A percentile compares a stretch with the other conserved stretches of the same genome.
Evolutionary conservation across 2,797 vertebrate genomes (phyloP).

Genomic region (Catamblyrhynchus diadema): DNA sequence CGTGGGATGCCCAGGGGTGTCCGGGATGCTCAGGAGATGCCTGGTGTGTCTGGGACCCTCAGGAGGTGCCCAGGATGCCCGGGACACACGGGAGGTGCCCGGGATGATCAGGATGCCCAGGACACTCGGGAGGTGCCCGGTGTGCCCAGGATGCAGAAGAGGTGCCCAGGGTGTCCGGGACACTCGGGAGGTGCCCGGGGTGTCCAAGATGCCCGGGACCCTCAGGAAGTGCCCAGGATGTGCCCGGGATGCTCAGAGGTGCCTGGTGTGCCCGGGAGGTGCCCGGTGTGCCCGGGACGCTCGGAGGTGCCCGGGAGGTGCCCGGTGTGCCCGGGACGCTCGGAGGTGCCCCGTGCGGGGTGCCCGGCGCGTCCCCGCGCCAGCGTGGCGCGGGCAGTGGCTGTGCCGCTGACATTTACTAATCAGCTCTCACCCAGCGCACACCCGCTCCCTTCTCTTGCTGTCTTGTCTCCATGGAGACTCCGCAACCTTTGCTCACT

Average conservation of each 20-base stretch:
- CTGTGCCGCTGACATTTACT: constrained; percentile 79
- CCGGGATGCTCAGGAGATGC: fast-evolving
- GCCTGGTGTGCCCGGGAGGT: background rate
- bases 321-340: background rate
- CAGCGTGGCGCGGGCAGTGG: constrained; percentile 66
- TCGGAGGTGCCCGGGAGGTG: background rate
- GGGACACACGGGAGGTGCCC: too few species aligned
- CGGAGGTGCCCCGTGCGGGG: background rate
- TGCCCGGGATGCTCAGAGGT: background rate
- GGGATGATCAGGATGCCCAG: background rate
- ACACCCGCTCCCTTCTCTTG: constrained; percentile 75
- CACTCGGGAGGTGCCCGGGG: fast-evolving
- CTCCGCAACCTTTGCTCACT: constrained; percentile 81
- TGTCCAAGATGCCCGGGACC: background rate
- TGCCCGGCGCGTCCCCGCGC: constrained; percentile 20
- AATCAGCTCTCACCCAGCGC: constrained; percentile 79
- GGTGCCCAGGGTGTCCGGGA: background rate
- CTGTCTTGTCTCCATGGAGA: constrained; percentile 85
- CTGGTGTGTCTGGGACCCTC: fast-evolving
- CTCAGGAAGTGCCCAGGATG: too few species aligned
- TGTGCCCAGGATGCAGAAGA: too few species aligned
- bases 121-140: too few species aligned
- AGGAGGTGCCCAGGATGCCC: too few species aligned
- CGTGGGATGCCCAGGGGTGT: fast-evolving
- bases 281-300: background rate